Evolutionary conservation across 2,888 invertebrate species (phyloP).

Genomic region (Notocelia uddmanniana): DNA sequence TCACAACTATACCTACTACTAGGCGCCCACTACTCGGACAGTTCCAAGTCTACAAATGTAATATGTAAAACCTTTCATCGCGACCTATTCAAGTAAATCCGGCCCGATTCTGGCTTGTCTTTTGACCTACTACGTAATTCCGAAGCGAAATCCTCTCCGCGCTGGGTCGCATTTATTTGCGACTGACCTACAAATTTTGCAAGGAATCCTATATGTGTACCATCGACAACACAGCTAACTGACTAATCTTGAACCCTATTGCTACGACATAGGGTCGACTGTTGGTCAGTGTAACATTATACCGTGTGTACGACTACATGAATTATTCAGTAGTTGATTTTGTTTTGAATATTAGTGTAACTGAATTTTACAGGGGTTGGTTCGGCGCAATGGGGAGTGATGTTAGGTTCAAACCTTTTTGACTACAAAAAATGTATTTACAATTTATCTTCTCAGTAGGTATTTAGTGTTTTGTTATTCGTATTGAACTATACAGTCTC

Average conservation of each 20-base stretch:
- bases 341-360: constrained; percentile 39
- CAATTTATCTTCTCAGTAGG: background rate
- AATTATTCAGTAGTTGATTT: constrained; percentile 38
- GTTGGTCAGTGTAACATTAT: background rate
- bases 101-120: constrained; percentile 23
- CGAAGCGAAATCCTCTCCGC: constrained; percentile 31
- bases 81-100: constrained; percentile 33
- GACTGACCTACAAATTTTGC: constrained; percentile 45
- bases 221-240: background rate
- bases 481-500: too few relatives aligned
- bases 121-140: constrained; percentile 31
- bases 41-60: background rate
- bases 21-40: background rate
- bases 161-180: constrained; percentile 48
- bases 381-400: background rate
- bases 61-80: constrained; percentile 38
- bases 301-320: constrained; percentile 17
- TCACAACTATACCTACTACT: background rate
- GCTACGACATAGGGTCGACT: background rate
- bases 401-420: background rate
- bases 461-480: too few relatives aligned
- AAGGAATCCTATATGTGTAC: constrained; percentile 40
- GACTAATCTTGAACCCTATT: background rate
- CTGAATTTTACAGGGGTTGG: constrained; percentile 29
- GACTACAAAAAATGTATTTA: background rate